These are phyloP conservation scores for Nicator chloris DNA, from an alignment of 2,113 vertebrate genomes.

Conservation along the genomic window DNA sequence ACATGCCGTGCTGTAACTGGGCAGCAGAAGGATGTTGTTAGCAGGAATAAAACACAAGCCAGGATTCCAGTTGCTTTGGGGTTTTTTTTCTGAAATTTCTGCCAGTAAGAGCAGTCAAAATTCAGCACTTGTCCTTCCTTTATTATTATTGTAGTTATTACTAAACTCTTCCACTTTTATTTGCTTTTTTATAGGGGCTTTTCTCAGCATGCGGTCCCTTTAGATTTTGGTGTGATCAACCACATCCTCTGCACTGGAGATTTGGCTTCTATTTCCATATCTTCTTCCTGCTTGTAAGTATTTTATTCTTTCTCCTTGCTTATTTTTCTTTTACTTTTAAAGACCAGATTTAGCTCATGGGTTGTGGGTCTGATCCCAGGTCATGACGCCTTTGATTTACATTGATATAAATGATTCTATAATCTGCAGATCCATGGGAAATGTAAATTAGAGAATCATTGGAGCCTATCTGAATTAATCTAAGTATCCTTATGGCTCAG, in stretches of 20 bases:
- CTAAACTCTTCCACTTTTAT: background rate
- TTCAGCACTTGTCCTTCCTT: background rate
- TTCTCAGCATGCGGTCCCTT: background rate
- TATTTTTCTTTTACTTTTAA: background rate
- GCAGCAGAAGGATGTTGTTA: background rate
- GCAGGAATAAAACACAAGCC: background rate
- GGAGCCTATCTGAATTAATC: background rate
- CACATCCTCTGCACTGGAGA: background rate
- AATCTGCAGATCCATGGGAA: background rate
- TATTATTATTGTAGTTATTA: background rate
- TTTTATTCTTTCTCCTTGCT: background rate
- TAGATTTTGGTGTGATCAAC: background rate
- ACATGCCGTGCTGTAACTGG: background rate
- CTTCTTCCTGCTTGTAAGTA: constrained; percentile 25
- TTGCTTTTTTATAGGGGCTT: constrained; percentile 5
- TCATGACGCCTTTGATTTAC: background rate
- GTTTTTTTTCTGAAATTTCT: background rate
- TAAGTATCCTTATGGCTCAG: background rate
- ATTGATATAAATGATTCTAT: background rate
- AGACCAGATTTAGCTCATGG: background rate
- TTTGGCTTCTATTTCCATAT: background rate
- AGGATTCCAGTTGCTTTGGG: background rate
- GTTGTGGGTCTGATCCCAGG: background rate
- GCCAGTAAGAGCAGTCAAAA: background rate
- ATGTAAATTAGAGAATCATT: background rate